Base-by-base conservation (phyloP, 2,888 invertebrate species). In the Lamellibrachia columna region DNA sequence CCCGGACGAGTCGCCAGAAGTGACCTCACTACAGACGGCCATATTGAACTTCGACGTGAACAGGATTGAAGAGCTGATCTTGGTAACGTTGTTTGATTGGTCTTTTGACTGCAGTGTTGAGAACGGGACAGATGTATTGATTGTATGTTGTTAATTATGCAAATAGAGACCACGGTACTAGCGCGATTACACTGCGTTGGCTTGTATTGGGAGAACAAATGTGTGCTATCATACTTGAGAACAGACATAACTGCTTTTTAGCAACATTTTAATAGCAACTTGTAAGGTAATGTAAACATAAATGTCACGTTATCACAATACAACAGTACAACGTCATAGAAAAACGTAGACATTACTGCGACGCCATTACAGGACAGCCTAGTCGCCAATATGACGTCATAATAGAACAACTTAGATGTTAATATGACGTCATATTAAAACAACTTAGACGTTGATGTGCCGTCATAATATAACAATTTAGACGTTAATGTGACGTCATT, bases 1-100 rank as follows among this genome's bases (percentile, higher is more conserved):
- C 75, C 6, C 75, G 22, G 75, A 75, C 75, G 75, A 75, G 75
- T 75, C 75, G 75, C 75, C 75, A n/a, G 75, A 75, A 22, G 75
- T 75, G 75, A 75, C 75, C 3, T 75, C 75, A 75, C 75, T 75
- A 75, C 75, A 75, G 75, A 15, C 75, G 6, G 75, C 75, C 75
- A 75, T 75, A 75, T 75, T 75, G n/a, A 75, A 75, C 75, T 75
- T 75, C 75, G 75, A 75, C 22, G 75, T 75, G 75, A 75, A 75
- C 75, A 75, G 75, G 75, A 75, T 75, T 75, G 75, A 75, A 75
- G 75, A 75, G 75, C 75, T 75, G 75, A 75, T 75, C 6, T 75
- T 75, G 75, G 75, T 75, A 75, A 75, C 22, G 22, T 75, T 22
- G 75, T 75, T n/a, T 75, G 15, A 22, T n/a, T 75, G 11, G 4